Evolutionary conservation across 1,140 invertebrate species (phyloP), one percentile per base, ranked within the genome.

Genomic region (Aphis gossypii): DNA sequence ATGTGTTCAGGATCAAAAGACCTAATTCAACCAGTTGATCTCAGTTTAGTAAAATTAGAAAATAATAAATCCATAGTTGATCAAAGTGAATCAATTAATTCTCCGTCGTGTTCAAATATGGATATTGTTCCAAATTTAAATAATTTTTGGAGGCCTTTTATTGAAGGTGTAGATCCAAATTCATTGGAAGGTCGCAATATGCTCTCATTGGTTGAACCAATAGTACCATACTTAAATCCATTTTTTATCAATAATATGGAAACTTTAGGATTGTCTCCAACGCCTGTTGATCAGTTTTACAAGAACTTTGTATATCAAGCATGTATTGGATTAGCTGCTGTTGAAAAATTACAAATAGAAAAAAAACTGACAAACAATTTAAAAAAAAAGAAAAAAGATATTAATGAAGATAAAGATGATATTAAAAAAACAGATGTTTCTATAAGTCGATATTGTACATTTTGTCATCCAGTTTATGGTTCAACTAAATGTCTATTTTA

Each of bases 401-500:
- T 93, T 35, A 90, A 6, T 41, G 91, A 93, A 56, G 92, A 93
- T 86, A 93, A 93, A 86, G 92, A 93, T 44, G 91, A 93, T n/a
- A 41, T 46, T 86, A 93, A 84, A 56, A 93, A 93, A 56, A 84
- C 92, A n/a, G 92, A 93, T 93, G 82, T 93, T 83, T 93, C 92
- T 8, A 93, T 56, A 44, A 93, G 35, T 60, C 94, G 94, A 8
- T 41, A 94, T 3, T 96, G 96, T 94, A 95, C 95, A 84, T 96
- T 96, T 95, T 96, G 96, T 94, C 95, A 95, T 94, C 95, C 95
- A 94, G 94, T 96, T 56, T 96, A 96, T 94, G 95, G 95, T 51
- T 96, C 96, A 83, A 94, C 95, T 35, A 94, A 94, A 46, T 96
- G 96, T 94, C 95, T 96, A 93, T 96, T 96, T 94, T 96, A 96